phyloP scores from a whole-genome alignment of 2,113 vertebrate genomes.

The Symphodus melops region DNA sequence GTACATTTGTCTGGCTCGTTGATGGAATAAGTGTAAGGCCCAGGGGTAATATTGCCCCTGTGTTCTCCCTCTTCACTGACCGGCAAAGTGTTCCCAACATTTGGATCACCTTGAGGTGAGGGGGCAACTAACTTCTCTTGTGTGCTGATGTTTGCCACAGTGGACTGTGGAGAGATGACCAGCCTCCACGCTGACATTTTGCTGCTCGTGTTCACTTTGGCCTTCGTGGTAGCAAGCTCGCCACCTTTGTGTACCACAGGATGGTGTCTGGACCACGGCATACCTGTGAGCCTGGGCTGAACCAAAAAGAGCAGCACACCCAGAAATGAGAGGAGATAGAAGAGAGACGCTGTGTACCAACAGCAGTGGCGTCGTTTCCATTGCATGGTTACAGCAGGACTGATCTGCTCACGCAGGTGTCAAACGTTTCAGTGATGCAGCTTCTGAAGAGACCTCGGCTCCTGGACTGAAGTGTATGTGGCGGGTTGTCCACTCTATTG shows the following conservation, averaged over 20 bases:
- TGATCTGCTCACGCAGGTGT: background rate
- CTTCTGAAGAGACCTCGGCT: background rate
- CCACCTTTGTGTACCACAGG: constrained; percentile 86
- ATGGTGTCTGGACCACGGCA: constrained; percentile 84
- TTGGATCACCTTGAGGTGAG: constrained; percentile 79
- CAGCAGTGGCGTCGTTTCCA: constrained; percentile 92
- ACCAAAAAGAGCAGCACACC: constrained; percentile 88
- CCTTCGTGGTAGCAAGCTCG: constrained; percentile 81
- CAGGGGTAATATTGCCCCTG: constrained; percentile 57
- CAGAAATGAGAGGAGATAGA: constrained; percentile 87
- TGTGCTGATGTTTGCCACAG: constrained; percentile 78
- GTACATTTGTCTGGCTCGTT: constrained; percentile 92
- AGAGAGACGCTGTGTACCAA: constrained; percentile 84
- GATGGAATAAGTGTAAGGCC: constrained; percentile 90
- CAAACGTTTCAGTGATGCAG: background rate
- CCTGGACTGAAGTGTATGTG: background rate
- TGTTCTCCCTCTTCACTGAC: constrained; percentile 82
- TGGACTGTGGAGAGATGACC: constrained; percentile 71
- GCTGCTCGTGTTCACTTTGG: constrained; percentile 85
- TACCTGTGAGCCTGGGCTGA: constrained; percentile 76
- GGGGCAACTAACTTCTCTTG: constrained; percentile 72
- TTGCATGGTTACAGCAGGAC: constrained; percentile 85
- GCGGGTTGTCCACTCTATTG: background rate
- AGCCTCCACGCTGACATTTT: constrained; percentile 85
- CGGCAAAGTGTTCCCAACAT: constrained; percentile 79